These are phyloP conservation scores for Schizopygopsis malacanthus DNA, from an alignment of 2,797 vertebrate genomes.

Conservation along the genomic window DNA sequence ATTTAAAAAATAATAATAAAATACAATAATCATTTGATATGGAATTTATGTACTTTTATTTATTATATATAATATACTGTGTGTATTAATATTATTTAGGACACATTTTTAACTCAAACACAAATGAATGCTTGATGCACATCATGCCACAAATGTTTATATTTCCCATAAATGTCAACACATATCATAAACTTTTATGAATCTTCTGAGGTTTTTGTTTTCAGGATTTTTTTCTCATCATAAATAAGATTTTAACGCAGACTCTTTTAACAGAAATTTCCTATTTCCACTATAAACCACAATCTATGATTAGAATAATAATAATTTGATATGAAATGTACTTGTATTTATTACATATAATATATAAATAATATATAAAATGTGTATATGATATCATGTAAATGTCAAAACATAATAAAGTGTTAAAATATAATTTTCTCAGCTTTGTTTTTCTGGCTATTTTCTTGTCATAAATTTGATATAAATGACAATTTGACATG, in stretches of 20 bases:
- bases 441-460: neutral
- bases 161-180: slow-evolving; percentile 7
- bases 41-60: neutral
- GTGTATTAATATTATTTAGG: neutral
- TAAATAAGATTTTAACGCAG: neutral
- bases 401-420: neutral
- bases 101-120: neutral
- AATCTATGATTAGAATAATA: neutral
- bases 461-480: neutral
- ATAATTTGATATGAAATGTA: neutral
- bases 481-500: neutral
- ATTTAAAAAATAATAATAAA: neutral
- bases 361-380: neutral
- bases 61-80: neutral
- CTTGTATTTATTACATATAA: neutral
- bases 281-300: neutral
- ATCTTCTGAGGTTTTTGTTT: neutral
- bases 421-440: neutral
- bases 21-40: neutral
- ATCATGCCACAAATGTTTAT: neutral
- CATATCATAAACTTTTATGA: neutral
- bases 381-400: neutral
- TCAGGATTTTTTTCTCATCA: neutral
- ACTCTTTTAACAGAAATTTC: no score
- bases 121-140: neutral